Evolutionary conservation across 2,113 vertebrate genomes (phyloP).

Genomic region (Pygoscelis adeliae): DNA sequence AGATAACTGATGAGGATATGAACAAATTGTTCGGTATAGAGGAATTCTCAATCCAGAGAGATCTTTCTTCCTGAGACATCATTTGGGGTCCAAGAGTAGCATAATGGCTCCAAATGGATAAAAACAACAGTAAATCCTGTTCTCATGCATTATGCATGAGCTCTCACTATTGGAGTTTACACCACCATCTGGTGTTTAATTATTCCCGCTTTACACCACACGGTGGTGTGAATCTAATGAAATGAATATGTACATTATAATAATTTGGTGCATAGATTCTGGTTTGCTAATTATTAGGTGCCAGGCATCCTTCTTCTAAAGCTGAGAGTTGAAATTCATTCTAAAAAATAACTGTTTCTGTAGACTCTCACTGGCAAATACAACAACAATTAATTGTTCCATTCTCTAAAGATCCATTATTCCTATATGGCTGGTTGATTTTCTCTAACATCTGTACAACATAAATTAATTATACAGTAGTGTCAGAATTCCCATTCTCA

Average conservation of each 20-base stretch:
- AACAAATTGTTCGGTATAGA: slow-evolving; percentile 70
- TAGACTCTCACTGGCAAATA: background rate
- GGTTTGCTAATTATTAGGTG: slow-evolving; percentile 71
- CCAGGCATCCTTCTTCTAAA: slow-evolving; percentile 36
- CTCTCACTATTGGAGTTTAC: slow-evolving; percentile 71
- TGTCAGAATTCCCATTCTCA: background rate
- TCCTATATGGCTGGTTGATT: slow-evolving; percentile 28
- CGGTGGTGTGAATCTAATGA: slow-evolving; percentile 75
- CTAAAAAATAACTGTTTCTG: slow-evolving; percentile 44
- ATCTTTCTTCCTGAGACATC: slow-evolving; percentile 59
- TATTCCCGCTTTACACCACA: slow-evolving; percentile 78
- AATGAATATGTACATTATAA: slow-evolving; percentile 71
- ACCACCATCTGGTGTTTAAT: slow-evolving; percentile 84
- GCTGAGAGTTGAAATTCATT: slow-evolving; percentile 8
- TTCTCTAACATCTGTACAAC: slow-evolving; percentile 54
- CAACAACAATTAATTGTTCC: background rate
- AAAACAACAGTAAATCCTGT: slow-evolving; percentile 75
- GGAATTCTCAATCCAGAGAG: slow-evolving; percentile 59
- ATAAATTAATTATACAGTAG: slow-evolving; percentile 44
- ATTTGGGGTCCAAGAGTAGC: slow-evolving; percentile 74
- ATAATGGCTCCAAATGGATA: slow-evolving; percentile 78
- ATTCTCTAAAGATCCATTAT: slow-evolving; percentile 38
- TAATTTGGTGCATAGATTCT: slow-evolving; percentile 66
- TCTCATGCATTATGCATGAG: slow-evolving; percentile 77
- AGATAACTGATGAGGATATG: slow-evolving; percentile 69